These are phyloP conservation scores for Sebastolobus altivelis DNA, from an alignment of 2,797 vertebrate genomes.

Conservation along the genomic window DNA sequence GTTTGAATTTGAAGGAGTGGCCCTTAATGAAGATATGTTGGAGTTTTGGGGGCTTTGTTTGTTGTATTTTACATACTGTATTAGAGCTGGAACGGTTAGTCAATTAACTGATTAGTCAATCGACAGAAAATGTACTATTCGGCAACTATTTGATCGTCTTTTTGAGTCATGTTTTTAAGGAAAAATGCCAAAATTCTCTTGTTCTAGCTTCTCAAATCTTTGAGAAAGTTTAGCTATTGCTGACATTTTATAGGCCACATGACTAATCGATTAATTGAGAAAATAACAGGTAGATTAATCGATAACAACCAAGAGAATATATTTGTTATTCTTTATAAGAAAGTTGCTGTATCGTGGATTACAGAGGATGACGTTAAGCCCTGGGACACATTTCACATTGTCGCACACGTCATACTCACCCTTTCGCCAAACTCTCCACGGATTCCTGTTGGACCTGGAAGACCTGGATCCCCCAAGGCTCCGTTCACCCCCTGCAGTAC, in stretches of 20 bases:
- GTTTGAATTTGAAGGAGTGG: neutral
- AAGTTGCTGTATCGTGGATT: neutral
- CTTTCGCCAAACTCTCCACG: slow-evolving; percentile 92
- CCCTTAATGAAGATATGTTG: neutral
- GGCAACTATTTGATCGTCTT: neutral
- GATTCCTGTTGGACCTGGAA: slow-evolving; percentile 96
- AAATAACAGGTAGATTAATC: neutral
- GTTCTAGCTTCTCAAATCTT: neutral
- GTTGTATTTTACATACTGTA: neutral
- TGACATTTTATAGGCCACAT: neutral
- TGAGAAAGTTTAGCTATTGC: no score
- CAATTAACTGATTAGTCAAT: neutral
- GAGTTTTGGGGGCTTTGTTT: neutral
- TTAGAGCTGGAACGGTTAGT: neutral
- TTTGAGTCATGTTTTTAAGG: neutral
- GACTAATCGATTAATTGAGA: neutral
- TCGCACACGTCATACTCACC: slow-evolving; percentile 86
- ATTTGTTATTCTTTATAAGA: neutral
- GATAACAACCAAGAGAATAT: neutral
- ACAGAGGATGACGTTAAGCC: neutral
- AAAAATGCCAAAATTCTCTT: neutral
- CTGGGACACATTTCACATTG: neutral
- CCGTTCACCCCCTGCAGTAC: slow-evolving; percentile 90
- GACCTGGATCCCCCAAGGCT: slow-evolving; percentile 91
- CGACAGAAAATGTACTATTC: neutral